Percentiles rank a stretch among this genome's conserved stretches.
These are phyloP conservation scores for Agyllia agylla DNA, from an alignment of 2,888 invertebrate genomes.

Conservation along the genomic window DNA sequence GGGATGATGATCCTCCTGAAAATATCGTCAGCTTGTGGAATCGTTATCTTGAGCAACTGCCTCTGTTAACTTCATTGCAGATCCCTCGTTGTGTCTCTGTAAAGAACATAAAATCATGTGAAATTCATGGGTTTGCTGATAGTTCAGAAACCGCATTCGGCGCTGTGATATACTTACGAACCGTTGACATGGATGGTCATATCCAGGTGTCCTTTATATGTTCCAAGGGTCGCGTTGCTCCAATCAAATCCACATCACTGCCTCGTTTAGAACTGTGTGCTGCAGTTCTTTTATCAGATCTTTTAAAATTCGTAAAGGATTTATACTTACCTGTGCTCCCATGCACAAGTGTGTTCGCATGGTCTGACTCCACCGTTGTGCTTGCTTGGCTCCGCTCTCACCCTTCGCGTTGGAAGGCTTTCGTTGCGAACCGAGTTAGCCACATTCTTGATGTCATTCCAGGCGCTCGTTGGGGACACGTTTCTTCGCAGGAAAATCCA, in stretches of 20 bases:
- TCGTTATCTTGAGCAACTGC: neutral
- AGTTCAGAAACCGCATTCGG: neutral
- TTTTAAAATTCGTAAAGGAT: neutral
- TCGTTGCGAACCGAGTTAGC: neutral
- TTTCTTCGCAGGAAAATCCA: neutral
- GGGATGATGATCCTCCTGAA: neutral
- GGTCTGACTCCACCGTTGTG: neutral
- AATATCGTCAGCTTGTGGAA: neutral
- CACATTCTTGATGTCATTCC: neutral
- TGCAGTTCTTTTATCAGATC: neutral
- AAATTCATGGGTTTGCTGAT: neutral
- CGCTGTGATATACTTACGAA: neutral
- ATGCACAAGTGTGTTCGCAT: neutral
- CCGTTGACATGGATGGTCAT: neutral
- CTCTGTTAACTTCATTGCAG: neutral
- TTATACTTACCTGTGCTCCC: neutral
- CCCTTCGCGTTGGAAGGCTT: neutral
- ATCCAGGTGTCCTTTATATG: neutral
- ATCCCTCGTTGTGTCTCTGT: neutral
- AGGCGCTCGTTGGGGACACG: neutral
- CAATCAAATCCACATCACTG: neutral
- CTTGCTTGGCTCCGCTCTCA: neutral
- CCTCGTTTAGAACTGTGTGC: neutral
- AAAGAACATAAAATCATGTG: neutral
- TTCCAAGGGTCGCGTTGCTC: neutral